Percentiles rank a stretch among this genome's conserved stretches.
Conservation (phyloP, 2,113 vertebrate genomes). For the Macrotis lagotis region DNA sequence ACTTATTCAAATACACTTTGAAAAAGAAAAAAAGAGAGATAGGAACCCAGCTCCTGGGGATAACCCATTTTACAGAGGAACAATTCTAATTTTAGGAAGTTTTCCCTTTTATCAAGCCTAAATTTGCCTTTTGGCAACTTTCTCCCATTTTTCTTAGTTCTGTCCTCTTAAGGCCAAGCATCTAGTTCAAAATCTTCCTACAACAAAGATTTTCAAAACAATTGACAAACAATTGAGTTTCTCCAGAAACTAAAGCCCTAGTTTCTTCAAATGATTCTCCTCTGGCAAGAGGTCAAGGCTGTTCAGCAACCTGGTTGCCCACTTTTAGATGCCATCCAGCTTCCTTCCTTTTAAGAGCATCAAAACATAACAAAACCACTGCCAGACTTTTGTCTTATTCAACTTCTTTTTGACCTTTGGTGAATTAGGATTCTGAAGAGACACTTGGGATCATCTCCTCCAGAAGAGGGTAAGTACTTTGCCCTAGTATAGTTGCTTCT, state of each 20-base stretch:
- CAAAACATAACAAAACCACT: not conserved
- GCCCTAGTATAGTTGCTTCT: not conserved
- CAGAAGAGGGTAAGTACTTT: not conserved
- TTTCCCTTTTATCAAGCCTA: not conserved
- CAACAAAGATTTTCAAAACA: not conserved
- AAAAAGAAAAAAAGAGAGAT: too few species aligned
- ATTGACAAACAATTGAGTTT: too few species aligned
- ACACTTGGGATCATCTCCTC: not conserved
- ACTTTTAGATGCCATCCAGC: not conserved
- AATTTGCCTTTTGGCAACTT: not conserved
- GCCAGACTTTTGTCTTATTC: not conserved
- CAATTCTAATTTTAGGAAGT: not conserved
- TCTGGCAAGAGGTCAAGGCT: not conserved
- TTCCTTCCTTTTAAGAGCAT: not conserved
- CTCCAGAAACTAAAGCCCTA: not conserved
- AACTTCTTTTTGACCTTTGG: not conserved
- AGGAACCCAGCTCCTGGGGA: not conserved
- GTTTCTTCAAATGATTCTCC: not conserved
- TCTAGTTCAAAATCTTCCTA: not conserved
- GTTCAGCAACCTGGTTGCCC: not conserved
- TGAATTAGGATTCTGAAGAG: not conserved
- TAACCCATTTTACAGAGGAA: not conserved
- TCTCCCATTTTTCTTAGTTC: not conserved
- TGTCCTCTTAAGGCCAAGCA: not conserved
- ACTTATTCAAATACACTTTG: too few species aligned